Evolutionary conservation across 2,113 vertebrate genomes (phyloP).

Genomic region (Brachypodius melanocephalos): DNA sequence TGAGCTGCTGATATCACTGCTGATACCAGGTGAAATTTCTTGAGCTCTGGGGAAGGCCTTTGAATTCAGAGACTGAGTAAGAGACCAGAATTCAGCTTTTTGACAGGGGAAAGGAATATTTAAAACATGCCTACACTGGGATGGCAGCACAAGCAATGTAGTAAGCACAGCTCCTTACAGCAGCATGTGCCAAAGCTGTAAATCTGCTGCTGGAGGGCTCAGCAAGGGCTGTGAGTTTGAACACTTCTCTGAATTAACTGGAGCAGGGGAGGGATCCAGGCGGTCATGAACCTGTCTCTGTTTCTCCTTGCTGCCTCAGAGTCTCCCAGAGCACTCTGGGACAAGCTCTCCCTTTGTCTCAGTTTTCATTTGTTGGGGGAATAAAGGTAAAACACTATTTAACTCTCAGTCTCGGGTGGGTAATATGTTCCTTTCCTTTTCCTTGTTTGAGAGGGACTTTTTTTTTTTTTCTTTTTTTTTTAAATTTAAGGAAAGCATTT

Average conservation of each 20-base stretch:
- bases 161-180: neutral
- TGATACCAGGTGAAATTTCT: neutral
- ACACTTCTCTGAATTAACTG: neutral
- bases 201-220: neutral
- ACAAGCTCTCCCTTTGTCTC: neutral
- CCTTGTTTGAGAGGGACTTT: neutral
- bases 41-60: neutral
- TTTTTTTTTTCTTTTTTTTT: neutral
- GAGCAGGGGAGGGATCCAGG: neutral
- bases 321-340: neutral
- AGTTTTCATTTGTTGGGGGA: neutral
- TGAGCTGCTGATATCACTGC: neutral
- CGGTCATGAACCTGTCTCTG: neutral
- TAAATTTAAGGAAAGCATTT: neutral
- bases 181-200: neutral
- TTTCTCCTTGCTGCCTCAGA: neutral
- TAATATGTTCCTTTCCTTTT: neutral
- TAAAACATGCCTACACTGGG: neutral
- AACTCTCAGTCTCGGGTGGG: neutral
- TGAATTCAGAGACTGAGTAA: neutral
- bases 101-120: neutral
- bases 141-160: neutral
- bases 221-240: neutral
- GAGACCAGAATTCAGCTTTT: neutral
- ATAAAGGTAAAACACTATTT: neutral